phyloP scores from a whole-genome alignment of 1,140 invertebrate genomes.

The Cydia strobilella region DNA sequence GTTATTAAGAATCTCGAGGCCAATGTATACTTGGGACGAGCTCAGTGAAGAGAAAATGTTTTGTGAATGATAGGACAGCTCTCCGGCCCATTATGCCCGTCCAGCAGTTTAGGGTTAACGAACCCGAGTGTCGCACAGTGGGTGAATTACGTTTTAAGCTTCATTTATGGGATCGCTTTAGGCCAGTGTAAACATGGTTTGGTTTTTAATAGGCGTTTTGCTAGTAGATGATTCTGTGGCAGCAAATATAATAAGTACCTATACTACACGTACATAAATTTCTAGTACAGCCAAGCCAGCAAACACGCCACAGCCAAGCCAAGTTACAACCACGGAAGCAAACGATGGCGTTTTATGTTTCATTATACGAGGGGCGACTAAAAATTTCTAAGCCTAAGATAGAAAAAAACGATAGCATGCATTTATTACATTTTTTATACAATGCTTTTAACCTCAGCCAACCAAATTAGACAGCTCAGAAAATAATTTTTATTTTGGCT shows the following conservation, averaged over 20 bases:
- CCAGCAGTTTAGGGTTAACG: conserved; percentile 32
- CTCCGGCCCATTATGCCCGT: conserved; percentile 30
- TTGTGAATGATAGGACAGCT: conserved; percentile 13
- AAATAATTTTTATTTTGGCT: no score
- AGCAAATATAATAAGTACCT: background rate
- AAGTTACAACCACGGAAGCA: no score
- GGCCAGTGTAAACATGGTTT: conserved; percentile 19
- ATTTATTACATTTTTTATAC: no score
- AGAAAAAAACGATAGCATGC: no score
- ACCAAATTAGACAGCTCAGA: no score
- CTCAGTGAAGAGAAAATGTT: background rate
- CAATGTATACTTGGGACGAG: background rate
- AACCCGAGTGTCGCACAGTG: conserved; percentile 26
- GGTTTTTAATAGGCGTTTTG: conserved; percentile 23
- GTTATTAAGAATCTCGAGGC: background rate
- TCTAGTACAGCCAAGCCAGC: no score
- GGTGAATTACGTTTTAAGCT: conserved; percentile 31
- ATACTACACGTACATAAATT: no score
- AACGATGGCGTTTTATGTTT: no score
- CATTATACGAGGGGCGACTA: no score
- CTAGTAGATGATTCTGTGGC: background rate
- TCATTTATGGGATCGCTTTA: conserved; percentile 31
- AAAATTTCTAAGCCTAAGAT: no score
- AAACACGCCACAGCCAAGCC: no score
- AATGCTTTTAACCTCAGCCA: no score